Base-by-base conservation (phyloP, 2,113 vertebrate species). In the Odocoileus hemionus region DNA sequence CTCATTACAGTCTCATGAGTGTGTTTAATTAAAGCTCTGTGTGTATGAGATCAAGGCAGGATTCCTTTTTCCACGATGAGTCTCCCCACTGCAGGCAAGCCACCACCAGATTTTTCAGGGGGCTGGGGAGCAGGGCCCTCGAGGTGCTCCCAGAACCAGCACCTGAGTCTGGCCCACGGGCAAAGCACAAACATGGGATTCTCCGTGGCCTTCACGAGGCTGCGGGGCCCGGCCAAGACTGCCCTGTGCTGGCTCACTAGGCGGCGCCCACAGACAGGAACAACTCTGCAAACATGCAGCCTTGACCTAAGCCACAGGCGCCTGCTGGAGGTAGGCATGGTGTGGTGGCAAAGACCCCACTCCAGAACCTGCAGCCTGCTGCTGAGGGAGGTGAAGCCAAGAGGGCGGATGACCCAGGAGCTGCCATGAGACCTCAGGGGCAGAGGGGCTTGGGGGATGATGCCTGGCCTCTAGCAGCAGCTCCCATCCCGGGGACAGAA, bases 21-120 rank as follows among this genome's bases (percentile, higher is more conserved):
- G 96, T 97, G 97, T 98, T 98, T 98, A 98, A 98, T 98, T 98
- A 98, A 98, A 99, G 97, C 97, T 98, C 97, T 98, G 95, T 96
- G 96, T 98, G 97, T 98, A 96, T 70, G 95, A 98, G 95, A 97
- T 91, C 96, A 97, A 86, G 97, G 89, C 96, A 11, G 57, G 21
- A 36, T 60, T 39, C 85, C 36, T 57, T 92, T 86, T 28, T 55
- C 28, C 36, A 8, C 1, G 2, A 2, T 12, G 12, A n/a, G n/a
- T 47, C 28, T 39, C 10, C 84, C 80, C 28, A n/a, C 4, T 1
- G 55, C 36, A 70, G 15, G 50, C 50, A 26, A 36, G 9, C 23
- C n/a, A 39, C 36, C 39, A 23, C 43, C 21, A 8, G 45, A 58
- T 16, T 58, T 88, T 88, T 60, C n/a, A 45, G 13, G 43, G 12